Base-by-base conservation (phyloP, 2,797 vertebrate species). In the Capromys pilorides region DNA sequence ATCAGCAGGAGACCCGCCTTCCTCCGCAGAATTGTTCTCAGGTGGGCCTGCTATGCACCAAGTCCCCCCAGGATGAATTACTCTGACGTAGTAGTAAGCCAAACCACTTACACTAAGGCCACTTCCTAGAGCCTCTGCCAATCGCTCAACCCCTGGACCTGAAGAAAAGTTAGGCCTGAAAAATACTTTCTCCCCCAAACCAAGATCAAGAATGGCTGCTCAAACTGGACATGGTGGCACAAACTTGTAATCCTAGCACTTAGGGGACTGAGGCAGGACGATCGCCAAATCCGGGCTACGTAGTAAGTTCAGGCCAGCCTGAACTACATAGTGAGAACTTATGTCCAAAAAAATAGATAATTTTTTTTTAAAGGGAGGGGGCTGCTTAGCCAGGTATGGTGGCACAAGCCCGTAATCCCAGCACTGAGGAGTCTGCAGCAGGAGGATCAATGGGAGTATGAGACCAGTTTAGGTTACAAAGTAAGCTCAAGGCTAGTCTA, bases 161-260 rank as follows among this genome's bases (percentile, higher is more conserved):
- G 8, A 92, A 86, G 75, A 88, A n/a, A n/a, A n/a, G n/a, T n/a
- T n/a, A 49, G 39, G 75, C 18, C 31, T n/a, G 16, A 79, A 57
- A n/a, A 80, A 80, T 12, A 96, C 79, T 91, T 86, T 88, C 41
- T 93, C 45, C 96, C 19, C 54, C n/a, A 96, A 93, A 90, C 73
- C 39, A 71, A 87, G 77, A 77, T 57, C n/a, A 91, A 89, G 41
- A 88, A 89, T 86, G 81, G 71, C 89, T 67, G 96, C 98, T 51
- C 98, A 69, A 99, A 41, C 41, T 18, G 36, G 71, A 10, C 71
- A 24, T 73, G 39, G 71, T 24, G 22, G 71, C 5, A 11, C 22
- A 73, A 12, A 5, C 39, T 22, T 41, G 13, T 41, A 39, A 73
- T 73, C 71, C 39, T 22, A 41, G 21, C 22, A 41, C 11, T 41